A percentile compares a stretch with the other conserved stretches of the same genome.
Evolutionary conservation across 2,797 vertebrate species (phyloP).

Genomic region (Furcifer pardalis): DNA sequence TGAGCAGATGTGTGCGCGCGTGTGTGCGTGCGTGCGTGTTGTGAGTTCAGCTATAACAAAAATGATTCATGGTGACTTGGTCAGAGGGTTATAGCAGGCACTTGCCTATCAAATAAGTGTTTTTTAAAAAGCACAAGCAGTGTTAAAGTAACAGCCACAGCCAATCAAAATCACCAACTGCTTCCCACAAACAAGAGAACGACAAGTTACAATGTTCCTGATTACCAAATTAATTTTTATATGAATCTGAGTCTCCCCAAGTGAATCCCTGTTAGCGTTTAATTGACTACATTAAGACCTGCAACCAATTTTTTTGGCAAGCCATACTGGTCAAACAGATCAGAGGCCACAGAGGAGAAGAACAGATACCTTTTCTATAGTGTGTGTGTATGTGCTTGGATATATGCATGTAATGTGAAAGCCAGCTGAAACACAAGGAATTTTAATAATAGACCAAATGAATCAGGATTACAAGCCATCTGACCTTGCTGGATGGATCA

Average conservation of each 20-base stretch:
- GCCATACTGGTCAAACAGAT: background rate
- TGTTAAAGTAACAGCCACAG: background rate
- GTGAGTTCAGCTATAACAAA: background rate
- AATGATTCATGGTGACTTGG: background rate
- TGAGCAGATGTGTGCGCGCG: background rate
- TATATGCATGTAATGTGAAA: background rate
- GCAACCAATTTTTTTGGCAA: background rate
- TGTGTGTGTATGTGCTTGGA: too few relatives aligned
- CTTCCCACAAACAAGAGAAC: background rate
- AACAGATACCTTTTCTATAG: background rate
- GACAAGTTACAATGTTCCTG: background rate
- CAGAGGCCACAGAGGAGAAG: background rate
- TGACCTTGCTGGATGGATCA: constrained; percentile 35
- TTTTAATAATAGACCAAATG: constrained; percentile 4
- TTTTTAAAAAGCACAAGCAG: background rate
- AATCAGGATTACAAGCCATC: constrained; percentile 31
- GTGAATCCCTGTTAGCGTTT: background rate
- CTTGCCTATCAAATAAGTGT: background rate
- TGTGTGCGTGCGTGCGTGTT: too few relatives aligned
- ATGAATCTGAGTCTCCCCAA: background rate
- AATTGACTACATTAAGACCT: background rate
- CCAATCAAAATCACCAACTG: background rate
- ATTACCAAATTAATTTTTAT: background rate
- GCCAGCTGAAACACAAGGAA: constrained; percentile 2
- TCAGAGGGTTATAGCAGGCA: background rate